Percentiles rank a stretch among this genome's conserved stretches.
Evolutionary conservation across 2,113 vertebrate genomes (phyloP).

Genomic region (Cygnus buccinator): DNA sequence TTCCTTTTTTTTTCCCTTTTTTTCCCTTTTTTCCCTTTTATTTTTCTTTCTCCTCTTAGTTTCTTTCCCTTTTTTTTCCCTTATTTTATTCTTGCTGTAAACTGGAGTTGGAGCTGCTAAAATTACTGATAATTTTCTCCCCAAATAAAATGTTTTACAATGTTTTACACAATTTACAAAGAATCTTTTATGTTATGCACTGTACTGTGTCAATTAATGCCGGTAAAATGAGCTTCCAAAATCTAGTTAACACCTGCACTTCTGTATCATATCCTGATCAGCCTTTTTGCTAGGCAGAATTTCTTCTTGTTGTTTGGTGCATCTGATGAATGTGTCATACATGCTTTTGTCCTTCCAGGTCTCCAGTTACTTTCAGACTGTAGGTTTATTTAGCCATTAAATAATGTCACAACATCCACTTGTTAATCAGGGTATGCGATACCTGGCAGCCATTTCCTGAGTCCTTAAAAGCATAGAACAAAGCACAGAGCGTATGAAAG

Average conservation of each 20-base stretch:
- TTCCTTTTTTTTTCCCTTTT: too few relatives aligned
- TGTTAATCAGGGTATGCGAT: constrained; percentile 3
- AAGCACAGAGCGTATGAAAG: neutral
- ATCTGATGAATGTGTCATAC: neutral
- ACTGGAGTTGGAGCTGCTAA: neutral
- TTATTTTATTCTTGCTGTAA: neutral
- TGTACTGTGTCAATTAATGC: neutral
- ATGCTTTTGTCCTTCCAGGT: neutral
- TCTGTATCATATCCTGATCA: neutral
- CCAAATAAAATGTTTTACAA: neutral
- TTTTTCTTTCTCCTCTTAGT: too few relatives aligned
- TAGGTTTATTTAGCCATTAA: constrained; percentile 31
- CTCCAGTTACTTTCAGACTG: neutral
- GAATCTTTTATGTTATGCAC: neutral
- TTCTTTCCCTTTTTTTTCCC: neutral
- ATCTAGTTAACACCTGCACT: neutral
- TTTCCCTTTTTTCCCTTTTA: too few relatives aligned
- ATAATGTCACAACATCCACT: neutral
- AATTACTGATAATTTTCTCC: neutral
- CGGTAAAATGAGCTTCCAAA: neutral
- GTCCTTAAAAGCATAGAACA: neutral
- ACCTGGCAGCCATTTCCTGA: neutral
- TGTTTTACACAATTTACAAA: neutral
- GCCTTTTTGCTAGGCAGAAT: neutral
- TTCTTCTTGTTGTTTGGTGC: neutral